Evolutionary conservation across 2,113 vertebrate genomes (phyloP).

Genomic region (Notechis scutatus): DNA sequence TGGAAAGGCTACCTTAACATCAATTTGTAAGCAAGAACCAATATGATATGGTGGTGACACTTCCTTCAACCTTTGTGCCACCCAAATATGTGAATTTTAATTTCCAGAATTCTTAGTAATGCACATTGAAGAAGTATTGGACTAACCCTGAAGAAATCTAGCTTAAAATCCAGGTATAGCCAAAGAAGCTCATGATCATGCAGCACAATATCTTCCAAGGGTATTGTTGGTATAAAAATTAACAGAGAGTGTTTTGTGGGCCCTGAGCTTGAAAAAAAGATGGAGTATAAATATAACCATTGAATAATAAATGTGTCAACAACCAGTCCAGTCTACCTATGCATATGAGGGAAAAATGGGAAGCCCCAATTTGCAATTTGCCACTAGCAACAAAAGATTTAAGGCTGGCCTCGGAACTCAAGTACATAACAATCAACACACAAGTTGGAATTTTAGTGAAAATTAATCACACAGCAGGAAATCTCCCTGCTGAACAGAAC

Average conservation of each 20-base stretch:
- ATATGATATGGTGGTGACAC: not conserved
- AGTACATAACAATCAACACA: not conserved
- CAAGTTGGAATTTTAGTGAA: not conserved
- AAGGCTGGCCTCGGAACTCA: not conserved
- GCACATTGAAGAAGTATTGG: not conserved
- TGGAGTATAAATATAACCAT: not conserved
- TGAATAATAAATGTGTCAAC: not conserved
- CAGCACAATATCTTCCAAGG: not conserved
- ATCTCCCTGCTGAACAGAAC: not conserved
- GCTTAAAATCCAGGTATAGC: not conserved
- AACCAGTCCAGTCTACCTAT: not conserved
- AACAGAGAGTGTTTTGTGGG: not conserved
- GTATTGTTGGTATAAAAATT: not conserved
- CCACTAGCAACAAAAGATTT: not conserved
- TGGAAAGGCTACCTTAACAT: not conserved
- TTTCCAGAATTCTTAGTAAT: not conserved
- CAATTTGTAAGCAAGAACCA: not conserved
- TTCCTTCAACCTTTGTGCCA: not conserved
- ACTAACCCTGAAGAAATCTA: not conserved
- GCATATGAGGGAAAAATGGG: not conserved
- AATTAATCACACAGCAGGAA: not conserved
- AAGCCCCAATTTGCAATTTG: not conserved
- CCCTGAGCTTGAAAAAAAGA: not conserved
- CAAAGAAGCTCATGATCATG: not conserved
- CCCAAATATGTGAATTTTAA: not conserved